A percentile compares a stretch with the other conserved stretches of the same genome.
Evolutionary conservation across 2,113 vertebrate genomes (phyloP).

Genomic region (Caretta caretta): DNA sequence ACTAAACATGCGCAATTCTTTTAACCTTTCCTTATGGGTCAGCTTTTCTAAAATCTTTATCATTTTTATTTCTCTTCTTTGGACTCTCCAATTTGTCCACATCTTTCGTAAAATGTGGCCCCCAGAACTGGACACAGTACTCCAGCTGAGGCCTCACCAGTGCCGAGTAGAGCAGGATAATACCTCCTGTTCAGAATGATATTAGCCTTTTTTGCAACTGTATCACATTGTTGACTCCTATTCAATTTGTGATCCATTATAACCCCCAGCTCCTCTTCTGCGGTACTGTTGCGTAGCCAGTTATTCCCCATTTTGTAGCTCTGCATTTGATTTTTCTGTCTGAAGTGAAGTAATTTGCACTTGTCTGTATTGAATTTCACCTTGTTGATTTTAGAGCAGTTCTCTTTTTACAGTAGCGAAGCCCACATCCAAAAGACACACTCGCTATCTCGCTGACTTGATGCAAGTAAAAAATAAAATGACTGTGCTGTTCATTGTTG

Average conservation of each 20-base stretch:
- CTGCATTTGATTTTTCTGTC: neutral
- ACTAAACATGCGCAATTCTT: neutral
- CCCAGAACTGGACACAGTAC: neutral
- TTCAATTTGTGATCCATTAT: neutral
- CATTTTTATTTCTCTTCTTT: neutral
- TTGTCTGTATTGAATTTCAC: neutral
- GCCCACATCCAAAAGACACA: no score
- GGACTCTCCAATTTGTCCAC: neutral
- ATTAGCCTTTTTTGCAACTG: neutral
- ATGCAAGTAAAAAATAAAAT: no score
- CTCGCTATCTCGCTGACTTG: no score
- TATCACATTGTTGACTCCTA: neutral
- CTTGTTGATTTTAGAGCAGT: neutral
- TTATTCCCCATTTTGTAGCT: neutral
- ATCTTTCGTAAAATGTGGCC: neutral
- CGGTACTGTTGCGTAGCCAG: neutral
- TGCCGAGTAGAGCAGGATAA: neutral
- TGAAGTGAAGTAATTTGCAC: neutral
- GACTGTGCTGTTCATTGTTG: no score
- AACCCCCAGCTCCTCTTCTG: neutral
- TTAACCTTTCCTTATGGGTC: neutral
- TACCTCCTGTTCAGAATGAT: neutral
- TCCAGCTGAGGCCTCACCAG: neutral
- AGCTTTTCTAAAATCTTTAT: neutral
- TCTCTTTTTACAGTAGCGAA: no score